Conservation (phyloP, 1,140 invertebrate species). For the Venustaconcha ellipsiformis region DNA sequence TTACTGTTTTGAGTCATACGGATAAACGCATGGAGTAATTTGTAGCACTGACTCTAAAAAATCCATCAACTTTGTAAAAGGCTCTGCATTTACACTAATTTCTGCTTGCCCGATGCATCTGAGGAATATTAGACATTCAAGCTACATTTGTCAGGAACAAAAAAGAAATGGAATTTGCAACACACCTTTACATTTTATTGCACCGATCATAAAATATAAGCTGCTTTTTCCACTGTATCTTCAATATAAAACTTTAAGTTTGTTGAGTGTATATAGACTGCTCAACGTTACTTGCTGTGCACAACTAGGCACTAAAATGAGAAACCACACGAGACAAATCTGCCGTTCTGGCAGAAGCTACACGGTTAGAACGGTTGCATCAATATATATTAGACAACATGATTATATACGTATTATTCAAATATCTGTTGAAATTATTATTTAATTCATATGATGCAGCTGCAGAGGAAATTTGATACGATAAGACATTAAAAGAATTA, state of each 20-base stretch:
- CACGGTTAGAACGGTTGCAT: constrained; percentile 21
- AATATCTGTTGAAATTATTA: too few species aligned
- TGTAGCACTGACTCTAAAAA: constrained; percentile 46
- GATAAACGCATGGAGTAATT: constrained; percentile 50
- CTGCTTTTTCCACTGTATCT: background rate
- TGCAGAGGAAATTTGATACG: too few species aligned
- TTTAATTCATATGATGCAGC: too few species aligned
- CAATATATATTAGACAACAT: too few species aligned
- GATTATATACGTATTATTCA: too few species aligned
- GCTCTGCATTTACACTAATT: background rate
- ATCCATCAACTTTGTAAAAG: constrained; percentile 32
- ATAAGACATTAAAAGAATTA: too few species aligned
- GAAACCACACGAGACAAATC: constrained; percentile 35
- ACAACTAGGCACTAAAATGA: constrained; percentile 27
- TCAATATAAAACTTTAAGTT: constrained; percentile 1
- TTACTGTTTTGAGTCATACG: constrained; percentile 45
- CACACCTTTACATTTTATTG: background rate
- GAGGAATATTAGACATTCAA: constrained; percentile 9
- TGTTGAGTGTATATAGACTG: constrained; percentile 5
- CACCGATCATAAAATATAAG: background rate
- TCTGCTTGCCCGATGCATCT: background rate
- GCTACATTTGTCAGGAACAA: background rate
- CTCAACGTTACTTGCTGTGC: constrained; percentile 35
- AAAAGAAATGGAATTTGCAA: background rate
- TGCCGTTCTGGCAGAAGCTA: constrained; percentile 30